phyloP scores from a whole-genome alignment of 2,888 invertebrate species.

The Vesta saturnalis region DNA sequence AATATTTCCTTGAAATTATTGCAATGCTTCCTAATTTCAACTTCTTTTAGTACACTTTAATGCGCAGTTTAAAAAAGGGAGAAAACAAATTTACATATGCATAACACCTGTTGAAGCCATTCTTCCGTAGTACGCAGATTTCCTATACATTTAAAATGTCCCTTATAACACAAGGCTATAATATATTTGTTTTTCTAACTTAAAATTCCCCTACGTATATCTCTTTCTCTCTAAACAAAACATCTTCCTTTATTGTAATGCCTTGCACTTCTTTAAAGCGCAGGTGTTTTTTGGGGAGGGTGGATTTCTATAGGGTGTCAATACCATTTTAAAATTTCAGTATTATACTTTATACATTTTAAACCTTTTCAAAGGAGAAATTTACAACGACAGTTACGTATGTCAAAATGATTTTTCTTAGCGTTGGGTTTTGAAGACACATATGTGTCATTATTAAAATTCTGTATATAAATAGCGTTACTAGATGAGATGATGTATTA shows the following conservation, averaged over 20 bases:
- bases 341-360: background rate
- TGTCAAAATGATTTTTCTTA: constrained; percentile 17
- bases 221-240: constrained; percentile 39
- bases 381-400: constrained; percentile 9
- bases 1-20: background rate
- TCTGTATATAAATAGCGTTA: background rate
- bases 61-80: background rate
- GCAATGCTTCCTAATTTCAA: background rate
- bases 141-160: background rate
- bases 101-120: constrained; percentile 30
- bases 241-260: constrained; percentile 24
- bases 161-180: constrained; percentile 12
- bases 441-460: constrained; percentile 21
- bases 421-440: constrained; percentile 13
- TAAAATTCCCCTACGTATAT: constrained; percentile 20
- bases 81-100: constrained; percentile 13
- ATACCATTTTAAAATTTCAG: constrained; percentile 29
- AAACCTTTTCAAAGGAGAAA: background rate
- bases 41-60: too few species aligned
- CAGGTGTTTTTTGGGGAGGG: constrained; percentile 37
- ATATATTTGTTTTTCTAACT: constrained; percentile 14
- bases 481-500: constrained; percentile 8
- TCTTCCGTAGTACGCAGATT: constrained; percentile 22
- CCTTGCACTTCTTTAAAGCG: constrained; percentile 30
- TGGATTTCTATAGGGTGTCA: constrained; percentile 27